A percentile compares a stretch with the other conserved stretches of the same genome.
Conservation (phyloP, 2,113 vertebrate species). For the Reinhardtius hippoglossoides region DNA sequence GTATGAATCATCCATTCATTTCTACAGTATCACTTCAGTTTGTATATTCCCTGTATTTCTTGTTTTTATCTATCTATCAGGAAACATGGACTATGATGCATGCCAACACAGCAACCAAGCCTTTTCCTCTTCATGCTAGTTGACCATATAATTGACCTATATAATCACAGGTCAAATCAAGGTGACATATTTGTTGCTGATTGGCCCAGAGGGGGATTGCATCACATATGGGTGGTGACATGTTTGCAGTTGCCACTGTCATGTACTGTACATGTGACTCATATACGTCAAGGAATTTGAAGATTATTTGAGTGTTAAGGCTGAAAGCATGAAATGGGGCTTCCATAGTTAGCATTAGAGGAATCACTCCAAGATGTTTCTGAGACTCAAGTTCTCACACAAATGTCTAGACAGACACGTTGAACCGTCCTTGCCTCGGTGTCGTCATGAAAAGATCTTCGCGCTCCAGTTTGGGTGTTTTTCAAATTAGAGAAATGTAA, state of each 20-base stretch:
- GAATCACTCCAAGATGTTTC: constrained; percentile 3
- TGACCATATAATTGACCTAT: neutral
- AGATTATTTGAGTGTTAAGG: constrained; percentile 14
- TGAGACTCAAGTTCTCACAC: constrained; percentile 2
- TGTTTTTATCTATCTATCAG: constrained; percentile 8
- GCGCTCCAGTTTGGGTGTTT: neutral
- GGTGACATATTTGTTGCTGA: constrained; percentile 26
- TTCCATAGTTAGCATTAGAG: neutral
- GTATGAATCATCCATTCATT: constrained; percentile 39
- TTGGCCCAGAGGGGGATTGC: constrained; percentile 21
- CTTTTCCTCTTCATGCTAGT: neutral
- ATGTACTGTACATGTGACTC: constrained; percentile 8
- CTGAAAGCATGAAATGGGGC: constrained; percentile 7
- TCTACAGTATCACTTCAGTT: constrained; percentile 11
- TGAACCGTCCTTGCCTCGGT: neutral
- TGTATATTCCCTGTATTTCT: neutral
- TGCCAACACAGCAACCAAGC: neutral
- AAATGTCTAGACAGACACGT: constrained; percentile 6
- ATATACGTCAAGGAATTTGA: constrained; percentile 8
- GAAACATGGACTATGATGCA: constrained; percentile 1
- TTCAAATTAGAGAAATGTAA: neutral
- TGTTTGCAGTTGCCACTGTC: constrained; percentile 14
- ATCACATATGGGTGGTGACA: constrained; percentile 20
- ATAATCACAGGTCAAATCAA: constrained; percentile 21
- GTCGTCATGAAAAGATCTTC: neutral